A percentile compares a stretch with the other conserved stretches of the same genome.
phyloP scores from a whole-genome alignment of 30 jellyfish, hydroid and myxozoan genomes.

The Cassiopea xamachana region DNA sequence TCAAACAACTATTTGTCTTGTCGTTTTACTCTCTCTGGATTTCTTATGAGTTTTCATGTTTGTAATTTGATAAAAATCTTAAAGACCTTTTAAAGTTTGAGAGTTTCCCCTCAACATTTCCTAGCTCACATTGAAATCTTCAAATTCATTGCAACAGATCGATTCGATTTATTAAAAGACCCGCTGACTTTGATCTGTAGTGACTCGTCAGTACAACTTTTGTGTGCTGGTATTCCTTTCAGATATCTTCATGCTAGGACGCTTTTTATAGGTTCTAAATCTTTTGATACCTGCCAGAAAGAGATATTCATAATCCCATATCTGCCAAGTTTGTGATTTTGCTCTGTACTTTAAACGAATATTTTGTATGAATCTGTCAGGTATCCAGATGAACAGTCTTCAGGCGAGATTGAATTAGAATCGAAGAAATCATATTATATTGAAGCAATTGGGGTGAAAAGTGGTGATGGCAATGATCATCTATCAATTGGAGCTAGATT shows the following conservation, averaged over 20 bases:
- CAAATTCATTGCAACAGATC: too few species aligned
- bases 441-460: conserved; percentile 94
- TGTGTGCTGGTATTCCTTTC: background rate
- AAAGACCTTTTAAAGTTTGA: background rate
- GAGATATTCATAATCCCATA: background rate
- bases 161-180: too few species aligned
- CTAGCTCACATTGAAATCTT: too few species aligned
- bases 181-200: too few species aligned
- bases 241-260: background rate
- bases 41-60: background rate
- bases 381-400: conserved; percentile 92
- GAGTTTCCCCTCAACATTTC: background rate
- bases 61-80: background rate
- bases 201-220: too few species aligned
- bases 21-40: too few species aligned
- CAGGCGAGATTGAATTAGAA: conserved; percentile 85
- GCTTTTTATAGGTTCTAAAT: background rate
- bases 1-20: too few species aligned
- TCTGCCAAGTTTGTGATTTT: background rate
- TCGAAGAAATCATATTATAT: conserved; percentile 80
- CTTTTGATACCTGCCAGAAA: background rate
- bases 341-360: background rate
- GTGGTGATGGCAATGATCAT: conserved; percentile 84
- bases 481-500: conserved; percentile 93
- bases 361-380: conserved; percentile 17